Evolutionary conservation across 2,797 vertebrate genomes (phyloP), one percentile per base, ranked within the genome.

Genomic region (Synanceia verrucosa): DNA sequence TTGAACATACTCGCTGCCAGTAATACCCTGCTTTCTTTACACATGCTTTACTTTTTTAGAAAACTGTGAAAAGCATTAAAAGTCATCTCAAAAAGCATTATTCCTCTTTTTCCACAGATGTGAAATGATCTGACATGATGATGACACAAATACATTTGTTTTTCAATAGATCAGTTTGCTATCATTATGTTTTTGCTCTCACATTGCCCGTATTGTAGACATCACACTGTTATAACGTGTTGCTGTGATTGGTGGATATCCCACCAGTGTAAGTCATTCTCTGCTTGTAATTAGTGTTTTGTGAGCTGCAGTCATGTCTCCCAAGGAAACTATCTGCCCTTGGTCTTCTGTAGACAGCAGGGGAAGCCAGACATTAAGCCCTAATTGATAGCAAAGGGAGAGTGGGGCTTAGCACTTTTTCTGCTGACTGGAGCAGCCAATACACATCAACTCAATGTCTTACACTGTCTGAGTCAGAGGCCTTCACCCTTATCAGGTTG

Each of bases 301-400:
- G 77, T 72, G 82, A 61, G 55, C 77, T 44, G 76, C 39, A 64
- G 78, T 85, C 78, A 59, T 60, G 81, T 81, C 81, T 87, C 73
- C 66, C 62, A 82, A 82, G 86, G 83, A 87, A 85, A 63, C 65
- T 44, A 48, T 53, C 28, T 83, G 79, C 78, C 88, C 88, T 88
- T 79, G 81, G 78, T 78, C 79, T 64, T 60, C 48, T 68, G 68
- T 21, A 43, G 79, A 78, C 85, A 79, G 79, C 78, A 37, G 78
- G 79, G 72, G 72, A 79, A 78, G 73, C 44, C 70, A 69, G 67
- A 82, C 80, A 88, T 86, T 85, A 83, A 79, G 70, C 77, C 76
- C 73, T 90, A 89, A 90, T 90, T 85, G 87, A 91, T 88, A 82
- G 85, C 86, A 79, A 67, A 68, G 79, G 78, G 84, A 85, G 79